Evolutionary conservation across 1,140 invertebrate species (phyloP).

Genomic region (Nasonia vitripennis): DNA sequence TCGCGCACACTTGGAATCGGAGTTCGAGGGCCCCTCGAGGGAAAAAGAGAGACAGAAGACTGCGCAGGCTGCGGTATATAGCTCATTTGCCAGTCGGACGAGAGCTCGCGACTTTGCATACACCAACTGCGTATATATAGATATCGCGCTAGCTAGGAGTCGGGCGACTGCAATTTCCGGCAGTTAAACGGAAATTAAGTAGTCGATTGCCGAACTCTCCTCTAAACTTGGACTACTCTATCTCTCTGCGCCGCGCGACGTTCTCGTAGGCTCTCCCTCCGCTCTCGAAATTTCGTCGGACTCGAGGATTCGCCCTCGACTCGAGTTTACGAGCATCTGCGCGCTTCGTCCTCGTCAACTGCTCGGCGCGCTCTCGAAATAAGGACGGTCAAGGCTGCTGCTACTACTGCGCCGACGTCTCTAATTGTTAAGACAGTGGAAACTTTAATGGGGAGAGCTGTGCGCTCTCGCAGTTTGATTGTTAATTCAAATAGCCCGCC

Average conservation of each 20-base stretch:
- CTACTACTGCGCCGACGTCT: neutral
- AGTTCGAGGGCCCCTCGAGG: neutral
- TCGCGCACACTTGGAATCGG: neutral
- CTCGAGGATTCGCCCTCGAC: neutral
- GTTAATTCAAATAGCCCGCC: slow-evolving; percentile 27
- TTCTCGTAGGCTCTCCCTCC: neutral
- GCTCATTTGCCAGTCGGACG: slow-evolving; percentile 6
- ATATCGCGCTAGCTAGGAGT: neutral
- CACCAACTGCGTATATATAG: slow-evolving; percentile 5
- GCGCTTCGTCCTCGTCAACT: neutral
- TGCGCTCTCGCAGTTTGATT: neutral
- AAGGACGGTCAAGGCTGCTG: neutral
- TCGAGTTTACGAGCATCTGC: slow-evolving; percentile 26
- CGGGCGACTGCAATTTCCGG: slow-evolving; percentile 34
- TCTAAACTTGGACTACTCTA: slow-evolving; percentile 25
- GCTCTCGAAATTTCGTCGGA: neutral
- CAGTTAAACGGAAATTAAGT: slow-evolving; percentile 44
- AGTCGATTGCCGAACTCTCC: slow-evolving; percentile 40
- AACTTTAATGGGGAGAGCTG: neutral
- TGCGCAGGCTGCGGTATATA: no score
- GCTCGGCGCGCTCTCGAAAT: neutral
- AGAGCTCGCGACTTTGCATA: neutral
- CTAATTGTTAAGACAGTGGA: slow-evolving; percentile 29
- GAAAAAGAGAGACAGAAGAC: slow-evolving; percentile 1
- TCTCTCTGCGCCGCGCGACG: neutral